Percentiles rank a stretch among this genome's conserved stretches.
Conservation (phyloP, 2,888 invertebrate species). For the Pogonocherus hispidulus region DNA sequence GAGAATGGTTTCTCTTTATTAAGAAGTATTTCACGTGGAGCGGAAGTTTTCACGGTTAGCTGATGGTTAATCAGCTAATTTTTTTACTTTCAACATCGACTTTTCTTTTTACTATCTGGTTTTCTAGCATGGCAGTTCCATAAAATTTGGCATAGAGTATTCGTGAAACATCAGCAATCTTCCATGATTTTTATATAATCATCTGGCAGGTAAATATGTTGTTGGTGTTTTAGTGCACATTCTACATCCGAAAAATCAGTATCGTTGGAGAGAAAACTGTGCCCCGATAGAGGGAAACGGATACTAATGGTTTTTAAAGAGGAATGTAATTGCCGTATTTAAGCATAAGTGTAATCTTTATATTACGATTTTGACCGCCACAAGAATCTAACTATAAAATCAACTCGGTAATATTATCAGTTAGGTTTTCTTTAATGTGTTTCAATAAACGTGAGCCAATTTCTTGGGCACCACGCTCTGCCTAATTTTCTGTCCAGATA, state of each 20-base stretch:
- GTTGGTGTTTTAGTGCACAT: constrained; percentile 29
- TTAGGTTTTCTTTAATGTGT: constrained; percentile 29
- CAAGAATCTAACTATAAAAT: constrained; percentile 33
- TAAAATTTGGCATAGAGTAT: constrained; percentile 28
- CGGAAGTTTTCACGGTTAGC: too few species aligned
- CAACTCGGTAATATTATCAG: constrained; percentile 34
- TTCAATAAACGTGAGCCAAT: constrained; percentile 34
- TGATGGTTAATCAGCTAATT: constrained; percentile 33
- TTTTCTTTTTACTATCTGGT: constrained; percentile 34
- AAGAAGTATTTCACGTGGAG: constrained; percentile 32
- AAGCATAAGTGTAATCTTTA: constrained; percentile 34
- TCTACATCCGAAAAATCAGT: constrained; percentile 29
- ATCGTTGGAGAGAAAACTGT: constrained; percentile 10
- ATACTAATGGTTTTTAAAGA: constrained; percentile 33
- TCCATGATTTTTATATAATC: constrained; percentile 27
- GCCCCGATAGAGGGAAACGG: constrained; percentile 29
- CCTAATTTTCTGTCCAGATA: constrained; percentile 35
- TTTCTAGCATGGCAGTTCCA: constrained; percentile 29
- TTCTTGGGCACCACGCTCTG: constrained; percentile 33
- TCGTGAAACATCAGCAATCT: constrained; percentile 25
- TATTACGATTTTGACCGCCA: constrained; percentile 31
- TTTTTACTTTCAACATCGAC: constrained; percentile 27
- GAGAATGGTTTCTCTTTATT: constrained; percentile 29
- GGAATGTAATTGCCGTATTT: constrained; percentile 30
- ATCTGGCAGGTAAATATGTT: constrained; percentile 23